Base-by-base conservation (phyloP, 2,797 vertebrate genomes). In the Carapus acus region DNA sequence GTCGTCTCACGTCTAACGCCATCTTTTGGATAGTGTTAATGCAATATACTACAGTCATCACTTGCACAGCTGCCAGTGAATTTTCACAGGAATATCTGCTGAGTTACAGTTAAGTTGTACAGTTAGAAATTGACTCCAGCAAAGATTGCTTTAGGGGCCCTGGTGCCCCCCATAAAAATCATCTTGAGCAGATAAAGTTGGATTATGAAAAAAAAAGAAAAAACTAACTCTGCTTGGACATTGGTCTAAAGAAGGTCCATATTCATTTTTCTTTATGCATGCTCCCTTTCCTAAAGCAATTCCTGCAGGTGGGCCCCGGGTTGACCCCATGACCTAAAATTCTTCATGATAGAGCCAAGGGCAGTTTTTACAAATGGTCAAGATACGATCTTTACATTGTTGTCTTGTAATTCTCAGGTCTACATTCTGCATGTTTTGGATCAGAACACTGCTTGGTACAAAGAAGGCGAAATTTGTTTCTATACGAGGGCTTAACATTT, bases 291-390 rank as follows among this genome's bases (percentile, higher is more conserved):
- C 45, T 46, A 65, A 71, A 76, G 49, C 44, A 27, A 7, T 12
- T 67, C 67, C 51, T 66, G 59, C 68, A 82, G 77, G 74, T 74
- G 76, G 79, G 70, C 67, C 63, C 68, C 74, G 63, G 14, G 17
- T 29, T 76, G 74, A 84, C 77, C 82, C 51, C 33, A 19, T 76
- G 71, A 81, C 77, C 65, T 46, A 67, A 53, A 62, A 64, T 62
- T 75, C 45, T 64, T 48, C 38, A 54, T 67, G 54, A 43, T 54
- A 54, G 46, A 74, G 15, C 31, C 36, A 72, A 57, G 14, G 62
- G 58, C 34, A 36, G 43, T 40, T 49, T 71, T 14, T 52, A 53
- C 18, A 60, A 53, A 55, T 14, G 27, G 20, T 15, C 14, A 12
- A n/a, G 20, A 54, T 20, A 50, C 8, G 1, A 57, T 36, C 42